A percentile compares a stretch with the other conserved stretches of the same genome.
phyloP scores from a whole-genome alignment of 2,113 vertebrate genomes.

The Phaethornis superciliosus region DNA sequence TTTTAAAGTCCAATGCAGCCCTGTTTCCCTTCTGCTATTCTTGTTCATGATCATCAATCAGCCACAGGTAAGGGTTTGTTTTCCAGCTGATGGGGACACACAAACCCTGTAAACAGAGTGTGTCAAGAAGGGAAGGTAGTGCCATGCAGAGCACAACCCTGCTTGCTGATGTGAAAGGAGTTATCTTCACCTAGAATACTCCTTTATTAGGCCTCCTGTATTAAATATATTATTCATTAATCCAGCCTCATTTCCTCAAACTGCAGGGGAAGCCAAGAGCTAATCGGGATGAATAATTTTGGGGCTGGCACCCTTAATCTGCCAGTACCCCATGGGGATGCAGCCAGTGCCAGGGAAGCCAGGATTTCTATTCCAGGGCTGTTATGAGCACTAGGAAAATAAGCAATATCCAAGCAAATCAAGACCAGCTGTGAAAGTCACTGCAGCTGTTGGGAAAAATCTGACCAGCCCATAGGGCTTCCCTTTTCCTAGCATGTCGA shows the following conservation, averaged over 20 bases:
- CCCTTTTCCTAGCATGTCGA: background rate
- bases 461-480: background rate
- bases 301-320: background rate
- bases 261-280: background rate
- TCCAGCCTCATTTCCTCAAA: background rate
- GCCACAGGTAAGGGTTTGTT: background rate
- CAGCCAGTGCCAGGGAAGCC: background rate
- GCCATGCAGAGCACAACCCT: background rate
- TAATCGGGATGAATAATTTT: background rate
- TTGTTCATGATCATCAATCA: fast-evolving
- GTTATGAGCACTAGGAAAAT: background rate
- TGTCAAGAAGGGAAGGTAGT: background rate
- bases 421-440: constrained; percentile 37
- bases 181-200: background rate
- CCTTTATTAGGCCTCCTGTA: background rate
- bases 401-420: constrained; percentile 21
- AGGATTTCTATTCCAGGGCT: background rate
- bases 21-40: background rate
- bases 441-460: background rate
- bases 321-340: background rate
- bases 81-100: background rate
- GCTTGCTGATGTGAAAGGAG: fast-evolving
- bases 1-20: background rate
- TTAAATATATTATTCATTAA: background rate
- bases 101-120: fast-evolving